phyloP scores from a whole-genome alignment of 2,113 vertebrate genomes.

The Lophura nycthemera region DNA sequence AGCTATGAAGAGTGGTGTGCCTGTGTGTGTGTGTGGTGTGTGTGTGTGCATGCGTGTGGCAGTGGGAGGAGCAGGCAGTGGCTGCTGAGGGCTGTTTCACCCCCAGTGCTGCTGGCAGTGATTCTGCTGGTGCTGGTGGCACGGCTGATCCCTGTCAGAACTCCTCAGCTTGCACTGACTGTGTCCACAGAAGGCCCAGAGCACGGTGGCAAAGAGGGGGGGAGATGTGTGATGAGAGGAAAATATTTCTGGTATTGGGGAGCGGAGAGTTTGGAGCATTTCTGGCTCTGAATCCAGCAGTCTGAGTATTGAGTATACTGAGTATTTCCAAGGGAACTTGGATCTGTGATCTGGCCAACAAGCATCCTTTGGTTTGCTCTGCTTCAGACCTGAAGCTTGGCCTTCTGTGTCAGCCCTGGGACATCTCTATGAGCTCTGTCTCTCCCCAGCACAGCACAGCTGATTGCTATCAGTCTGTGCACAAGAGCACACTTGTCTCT shows the following conservation, averaged over 20 bases:
- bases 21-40: no score
- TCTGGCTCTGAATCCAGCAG: neutral
- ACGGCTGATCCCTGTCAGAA: neutral
- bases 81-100: neutral
- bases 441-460: accelerated
- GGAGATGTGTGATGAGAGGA: neutral
- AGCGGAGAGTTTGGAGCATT: neutral
- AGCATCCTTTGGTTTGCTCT: neutral
- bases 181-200: accelerated
- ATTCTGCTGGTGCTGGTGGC: neutral
- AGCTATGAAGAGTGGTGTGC: neutral
- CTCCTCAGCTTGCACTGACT: accelerated
- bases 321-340: neutral
- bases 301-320: accelerated
- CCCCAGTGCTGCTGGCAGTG: accelerated
- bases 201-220: accelerated
- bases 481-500: neutral
- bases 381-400: neutral
- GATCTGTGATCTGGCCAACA: neutral
- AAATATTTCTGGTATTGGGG: accelerated
- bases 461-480: neutral
- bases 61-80: accelerated
- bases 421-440: neutral
- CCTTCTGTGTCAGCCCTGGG: neutral
- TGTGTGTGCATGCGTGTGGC: no score